Conservation (phyloP, 1,140 invertebrate species). For the Stegodyphus dumicola region DNA sequence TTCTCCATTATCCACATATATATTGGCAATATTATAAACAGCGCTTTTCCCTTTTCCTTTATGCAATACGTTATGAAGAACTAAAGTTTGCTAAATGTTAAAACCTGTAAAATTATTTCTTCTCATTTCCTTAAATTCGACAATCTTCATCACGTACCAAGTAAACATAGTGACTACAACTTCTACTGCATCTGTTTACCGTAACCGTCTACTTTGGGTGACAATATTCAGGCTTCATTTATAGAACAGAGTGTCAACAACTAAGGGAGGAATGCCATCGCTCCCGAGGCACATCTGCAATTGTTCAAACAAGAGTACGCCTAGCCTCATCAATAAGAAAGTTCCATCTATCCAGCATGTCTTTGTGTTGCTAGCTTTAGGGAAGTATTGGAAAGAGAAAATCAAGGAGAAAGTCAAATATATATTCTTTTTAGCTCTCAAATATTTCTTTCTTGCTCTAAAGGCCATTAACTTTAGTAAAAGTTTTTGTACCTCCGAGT, state of each 20-base stretch:
- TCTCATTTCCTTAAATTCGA: too few species aligned
- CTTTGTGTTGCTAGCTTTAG: conserved; percentile 38
- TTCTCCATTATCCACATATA: too few species aligned
- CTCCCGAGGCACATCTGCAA: conserved; percentile 54
- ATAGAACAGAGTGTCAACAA: conserved; percentile 58
- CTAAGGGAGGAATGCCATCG: conserved; percentile 15
- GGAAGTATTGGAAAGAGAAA: conserved; percentile 58
- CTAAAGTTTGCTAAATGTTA: too few species aligned
- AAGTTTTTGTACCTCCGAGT: background rate
- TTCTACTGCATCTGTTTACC: conserved; percentile 55
- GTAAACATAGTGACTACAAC: conserved; percentile 9
- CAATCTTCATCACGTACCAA: too few species aligned
- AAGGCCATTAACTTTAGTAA: conserved; percentile 19
- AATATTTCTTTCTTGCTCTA: conserved; percentile 35
- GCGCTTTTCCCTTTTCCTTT: too few species aligned
- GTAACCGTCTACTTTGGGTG: conserved; percentile 5
- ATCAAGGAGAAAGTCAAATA: conserved; percentile 58
- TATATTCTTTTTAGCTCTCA: conserved; percentile 43
- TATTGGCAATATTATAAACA: too few species aligned
- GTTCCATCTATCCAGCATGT: conserved; percentile 15
- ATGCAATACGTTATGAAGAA: too few species aligned
- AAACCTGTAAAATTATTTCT: too few species aligned
- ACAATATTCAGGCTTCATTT: conserved; percentile 49
- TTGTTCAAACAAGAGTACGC: conserved; percentile 51
- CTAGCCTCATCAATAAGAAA: conserved; percentile 37